Evolutionary conservation across 2,888 invertebrate species (phyloP), one percentile per base, ranked within the genome.

Genomic region (Cynaeus angustus): DNA sequence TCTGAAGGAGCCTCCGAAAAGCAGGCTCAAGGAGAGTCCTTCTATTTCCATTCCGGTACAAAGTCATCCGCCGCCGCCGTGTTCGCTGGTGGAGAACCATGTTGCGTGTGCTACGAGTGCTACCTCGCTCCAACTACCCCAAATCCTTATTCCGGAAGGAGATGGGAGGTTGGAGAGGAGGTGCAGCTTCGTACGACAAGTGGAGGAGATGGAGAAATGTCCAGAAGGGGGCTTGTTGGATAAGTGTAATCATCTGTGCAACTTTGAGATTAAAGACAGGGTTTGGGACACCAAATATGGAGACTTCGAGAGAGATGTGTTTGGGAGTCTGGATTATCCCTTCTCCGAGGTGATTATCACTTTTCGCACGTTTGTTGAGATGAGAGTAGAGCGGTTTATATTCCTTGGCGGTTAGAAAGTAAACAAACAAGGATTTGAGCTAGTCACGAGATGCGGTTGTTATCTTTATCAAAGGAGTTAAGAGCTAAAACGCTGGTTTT

Each of bases 141-240:
- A 89, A 86, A 82, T 89, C 85, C 78, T 88, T 85, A 83, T 87
- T 80, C 88, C 81, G 38, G 81, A 79, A 69, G 82, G 78, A 1
- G 83, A 82, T 16, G 81, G 80, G 9, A 81, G 83, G 64, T 70
- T 85, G 75, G 85, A 85, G 73, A 77, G 83, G 82, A 83, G 83
- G 82, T 87, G 82, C 83, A 85, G 87, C 82, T 87, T 86, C 84
- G 87, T 83, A 80, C 83, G 85, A 80, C 85, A 86, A 81, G 87
- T 85, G 82, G 85, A 85, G 75, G 85, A 85, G 75, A 82, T 83
- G 79, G 84, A 83, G 73, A 85, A 83, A 71, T 77, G 73, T 26
- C 79, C 79, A 16, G 83, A 83, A 50, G 83, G 82, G 48, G 82
- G 81, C 16, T 78, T 84, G 21, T 75, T 85, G 66, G 85, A 85